These are phyloP conservation scores for Cotesia glomerata DNA, from an alignment of 1,140 invertebrate species.

Conservation along the genomic window DNA sequence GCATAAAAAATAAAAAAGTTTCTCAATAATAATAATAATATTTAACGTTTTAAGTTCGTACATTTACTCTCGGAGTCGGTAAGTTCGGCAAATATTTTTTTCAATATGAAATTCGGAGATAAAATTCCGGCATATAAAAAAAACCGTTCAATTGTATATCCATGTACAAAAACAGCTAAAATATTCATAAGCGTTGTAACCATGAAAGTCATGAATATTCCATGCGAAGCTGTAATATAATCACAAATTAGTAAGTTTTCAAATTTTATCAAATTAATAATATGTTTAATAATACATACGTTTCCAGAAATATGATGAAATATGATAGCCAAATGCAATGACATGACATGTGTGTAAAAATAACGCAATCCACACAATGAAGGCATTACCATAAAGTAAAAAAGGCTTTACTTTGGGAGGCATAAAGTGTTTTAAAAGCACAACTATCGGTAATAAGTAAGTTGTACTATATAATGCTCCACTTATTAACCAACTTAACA, in stretches of 20 bases:
- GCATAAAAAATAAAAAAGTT: not conserved
- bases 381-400: constrained; percentile 54
- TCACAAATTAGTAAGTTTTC: constrained; percentile 7
- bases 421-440: constrained; percentile 53
- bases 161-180: constrained; percentile 13
- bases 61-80: constrained; percentile 40
- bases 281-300: constrained; percentile 37
- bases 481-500: constrained; percentile 56
- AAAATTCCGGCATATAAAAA: constrained; percentile 41
- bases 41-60: constrained; percentile 20
- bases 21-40: not conserved
- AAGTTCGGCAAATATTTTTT: constrained; percentile 41
- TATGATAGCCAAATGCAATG: constrained; percentile 55
- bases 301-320: constrained; percentile 55
- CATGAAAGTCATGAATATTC: constrained; percentile 28
- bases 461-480: constrained; percentile 49
- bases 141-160: constrained; percentile 8
- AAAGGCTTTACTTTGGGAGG: constrained; percentile 48
- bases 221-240: constrained; percentile 27
- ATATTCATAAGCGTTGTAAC: constrained; percentile 23
- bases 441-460: constrained; percentile 47
- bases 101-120: constrained; percentile 41
- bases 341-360: constrained; percentile 50
- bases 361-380: constrained; percentile 57
- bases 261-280: not conserved